Base-by-base conservation (phyloP, 2,888 invertebrate genomes). In the Nezara viridula region DNA sequence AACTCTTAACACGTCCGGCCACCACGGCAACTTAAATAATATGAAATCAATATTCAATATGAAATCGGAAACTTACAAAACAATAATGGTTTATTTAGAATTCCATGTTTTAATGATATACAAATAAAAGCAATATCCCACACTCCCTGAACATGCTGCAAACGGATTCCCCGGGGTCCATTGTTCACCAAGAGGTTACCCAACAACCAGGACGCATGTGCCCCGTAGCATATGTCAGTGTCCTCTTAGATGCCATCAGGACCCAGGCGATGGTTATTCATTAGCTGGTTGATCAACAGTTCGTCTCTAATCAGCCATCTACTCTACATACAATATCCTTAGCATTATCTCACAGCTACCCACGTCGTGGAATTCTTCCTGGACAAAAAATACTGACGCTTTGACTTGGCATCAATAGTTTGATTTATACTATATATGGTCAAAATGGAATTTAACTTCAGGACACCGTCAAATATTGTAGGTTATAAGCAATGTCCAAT, bases 321-420 rank as follows among this genome's bases (percentile, higher is more conserved):
- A 81, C 47, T 81, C 81, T 81, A 81, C 81, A 81, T 81, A 81
- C 81, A 81, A 81, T 81, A 40, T 44, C 44, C n/a, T 9, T 7
- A 1, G 14, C 5, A 24, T 47, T 81, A n/a, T 81, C 81, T 81
- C 81, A 44, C 10, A 44, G n/a, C 81, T n/a, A n/a, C 81, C 44
- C 81, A 81, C 44, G 44, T n/a, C 81, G n/a, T 37, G 27, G 66
- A 32, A 5, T n/a, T 10, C 55, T 60, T 60, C 27, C 10, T 27
- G 14, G 55, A 27, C 9, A 60, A 27, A 24, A 52, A 52, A 52
- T 24, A 21, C 52, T 52, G 24, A 49, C 14, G 2, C 4, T 50
- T 50, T 50, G 47, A 14, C 7, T 49, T 14, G 2, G 14, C 2
- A 49, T 10, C 3, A 50, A 50, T 21, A 50, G 10, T n/a, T 55